Evolutionary conservation across 2,888 invertebrate species (phyloP).

Genomic region (Lithophane semibrunnea): DNA sequence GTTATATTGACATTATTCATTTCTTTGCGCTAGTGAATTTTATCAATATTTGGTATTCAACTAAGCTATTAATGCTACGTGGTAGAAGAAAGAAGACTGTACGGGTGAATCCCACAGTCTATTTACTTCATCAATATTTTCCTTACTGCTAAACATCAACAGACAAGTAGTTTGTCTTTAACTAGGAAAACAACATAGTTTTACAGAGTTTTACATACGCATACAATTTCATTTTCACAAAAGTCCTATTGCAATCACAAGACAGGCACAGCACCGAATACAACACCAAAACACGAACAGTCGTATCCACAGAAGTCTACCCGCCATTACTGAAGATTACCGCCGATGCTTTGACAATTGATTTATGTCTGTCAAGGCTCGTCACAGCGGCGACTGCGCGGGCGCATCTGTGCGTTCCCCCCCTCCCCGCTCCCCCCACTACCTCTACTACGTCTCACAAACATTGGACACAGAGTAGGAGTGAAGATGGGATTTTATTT

Average conservation of each 20-base stretch:
- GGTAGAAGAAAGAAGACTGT: neutral
- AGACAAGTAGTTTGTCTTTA: neutral
- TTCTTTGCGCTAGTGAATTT: neutral
- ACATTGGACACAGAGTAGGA: slow-evolving; percentile 76
- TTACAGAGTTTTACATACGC: neutral
- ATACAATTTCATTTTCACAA: neutral
- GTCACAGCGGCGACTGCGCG: slow-evolving; percentile 87
- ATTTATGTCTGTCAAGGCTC: slow-evolving; percentile 90
- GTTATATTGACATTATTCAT: neutral
- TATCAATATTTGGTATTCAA: neutral
- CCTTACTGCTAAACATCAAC: too few species aligned
- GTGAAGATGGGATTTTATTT: slow-evolving; percentile 35
- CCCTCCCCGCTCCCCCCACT: slow-evolving; percentile 46
- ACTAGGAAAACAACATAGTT: neutral
- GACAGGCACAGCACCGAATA: neutral
- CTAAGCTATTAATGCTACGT: neutral
- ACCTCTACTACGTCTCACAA: slow-evolving; percentile 68
- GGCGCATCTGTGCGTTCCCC: slow-evolving; percentile 81
- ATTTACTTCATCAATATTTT: neutral
- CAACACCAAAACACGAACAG: slow-evolving; percentile 29
- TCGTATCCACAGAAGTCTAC: slow-evolving; percentile 77
- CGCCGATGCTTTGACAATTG: slow-evolving; percentile 88
- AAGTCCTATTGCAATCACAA: neutral
- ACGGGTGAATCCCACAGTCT: neutral
- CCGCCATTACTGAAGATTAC: slow-evolving; percentile 86